Evolutionary conservation across 2,888 invertebrate genomes (phyloP).

Genomic region (Phragmatobia fuliginosa): DNA sequence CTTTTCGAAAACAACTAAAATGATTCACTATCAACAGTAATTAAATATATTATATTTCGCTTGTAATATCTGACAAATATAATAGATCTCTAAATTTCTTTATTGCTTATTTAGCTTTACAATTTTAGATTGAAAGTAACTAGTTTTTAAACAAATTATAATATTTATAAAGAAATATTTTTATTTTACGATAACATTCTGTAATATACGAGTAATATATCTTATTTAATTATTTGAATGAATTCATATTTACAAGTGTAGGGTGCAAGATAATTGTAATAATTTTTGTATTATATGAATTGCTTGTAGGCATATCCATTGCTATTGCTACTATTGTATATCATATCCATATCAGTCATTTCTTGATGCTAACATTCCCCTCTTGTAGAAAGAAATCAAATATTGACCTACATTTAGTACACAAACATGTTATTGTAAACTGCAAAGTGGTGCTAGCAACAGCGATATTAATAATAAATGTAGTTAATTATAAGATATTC

Average conservation of each 20-base stretch:
- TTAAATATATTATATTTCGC: slow-evolving; percentile 45
- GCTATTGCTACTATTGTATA: slow-evolving; percentile 61
- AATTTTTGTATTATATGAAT: slow-evolving; percentile 68
- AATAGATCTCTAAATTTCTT: slow-evolving; percentile 64
- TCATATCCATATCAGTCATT: slow-evolving; percentile 59
- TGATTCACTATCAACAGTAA: slow-evolving; percentile 37
- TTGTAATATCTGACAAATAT: slow-evolving; percentile 49
- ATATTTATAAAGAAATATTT: slow-evolving; percentile 75
- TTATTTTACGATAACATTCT: slow-evolving; percentile 72
- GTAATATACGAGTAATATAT: slow-evolving; percentile 79
- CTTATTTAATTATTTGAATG: slow-evolving; percentile 77
- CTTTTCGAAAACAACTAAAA: slow-evolving; percentile 23
- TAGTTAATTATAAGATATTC: slow-evolving; percentile 40
- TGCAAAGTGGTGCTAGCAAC: slow-evolving; percentile 52
- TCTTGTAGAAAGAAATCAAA: slow-evolving; percentile 37
- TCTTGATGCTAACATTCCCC: slow-evolving; percentile 58
- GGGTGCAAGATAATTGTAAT: slow-evolving; percentile 61
- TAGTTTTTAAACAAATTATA: slow-evolving; percentile 70
- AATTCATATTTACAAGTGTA: slow-evolving; percentile 72
- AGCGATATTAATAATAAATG: slow-evolving; percentile 43
- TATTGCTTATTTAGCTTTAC: slow-evolving; percentile 58
- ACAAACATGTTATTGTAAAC: slow-evolving; percentile 35
- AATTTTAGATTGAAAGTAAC: slow-evolving; percentile 56
- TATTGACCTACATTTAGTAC: slow-evolving; percentile 26
- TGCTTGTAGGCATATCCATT: slow-evolving; percentile 64